Evolutionary conservation across 2,888 invertebrate species (phyloP).

Genomic region (Chymomyza fuscimana): DNA sequence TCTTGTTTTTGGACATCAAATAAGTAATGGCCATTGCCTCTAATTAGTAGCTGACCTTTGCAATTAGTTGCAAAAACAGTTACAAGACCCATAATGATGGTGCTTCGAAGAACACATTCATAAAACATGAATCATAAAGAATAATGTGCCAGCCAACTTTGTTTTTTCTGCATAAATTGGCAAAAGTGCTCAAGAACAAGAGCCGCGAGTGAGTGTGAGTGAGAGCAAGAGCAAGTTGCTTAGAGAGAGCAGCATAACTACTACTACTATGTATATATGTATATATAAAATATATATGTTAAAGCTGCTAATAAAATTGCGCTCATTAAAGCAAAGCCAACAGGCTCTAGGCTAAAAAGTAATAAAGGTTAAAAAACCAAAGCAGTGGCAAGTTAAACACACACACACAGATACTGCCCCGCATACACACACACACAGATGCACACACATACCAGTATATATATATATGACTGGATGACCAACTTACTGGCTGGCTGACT

Average conservation of each 20-base stretch:
- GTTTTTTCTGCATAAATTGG: background rate
- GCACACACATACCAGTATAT: too few species aligned
- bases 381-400: conserved; percentile 16
- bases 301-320: conserved; percentile 65
- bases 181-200: background rate
- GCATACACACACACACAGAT: conserved; percentile 23
- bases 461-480: conserved; percentile 6
- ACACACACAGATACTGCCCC: conserved; percentile 12
- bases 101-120: background rate
- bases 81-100: background rate
- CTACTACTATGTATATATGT: too few species aligned
- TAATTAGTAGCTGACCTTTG: background rate
- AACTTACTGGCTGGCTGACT: conserved; percentile 1
- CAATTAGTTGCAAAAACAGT: background rate
- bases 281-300: conserved; percentile 30
- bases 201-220: background rate
- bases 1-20: background rate
- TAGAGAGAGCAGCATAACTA: too few species aligned
- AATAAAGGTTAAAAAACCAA: conserved; percentile 59
- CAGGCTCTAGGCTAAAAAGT: conserved; percentile 59
- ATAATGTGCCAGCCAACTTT: background rate
- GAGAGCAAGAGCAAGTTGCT: too few species aligned
- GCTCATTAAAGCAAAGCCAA: conserved; percentile 70
- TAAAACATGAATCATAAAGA: background rate
- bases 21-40: background rate